Percentiles rank a stretch among this genome's conserved stretches.
Conservation (phyloP, 2,113 vertebrate species). For the Etheostoma spectabile region DNA sequence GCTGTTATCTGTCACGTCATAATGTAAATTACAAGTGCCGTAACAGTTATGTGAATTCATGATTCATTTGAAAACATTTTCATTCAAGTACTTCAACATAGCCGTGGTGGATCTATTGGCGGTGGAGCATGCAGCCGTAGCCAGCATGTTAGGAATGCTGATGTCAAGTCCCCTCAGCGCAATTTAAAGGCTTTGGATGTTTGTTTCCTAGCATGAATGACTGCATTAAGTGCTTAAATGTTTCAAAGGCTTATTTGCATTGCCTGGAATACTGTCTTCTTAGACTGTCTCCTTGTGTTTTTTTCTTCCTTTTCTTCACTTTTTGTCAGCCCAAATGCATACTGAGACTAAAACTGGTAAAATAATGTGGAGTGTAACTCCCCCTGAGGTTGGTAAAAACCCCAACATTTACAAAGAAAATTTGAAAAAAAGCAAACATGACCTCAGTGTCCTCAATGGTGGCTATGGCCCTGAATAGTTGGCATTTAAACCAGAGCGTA, state of each 20-base stretch:
- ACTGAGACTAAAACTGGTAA: not conserved
- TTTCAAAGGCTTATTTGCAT: not conserved
- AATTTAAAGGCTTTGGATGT: too few relatives aligned
- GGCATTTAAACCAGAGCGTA: constrained; percentile 37
- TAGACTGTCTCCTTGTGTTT: not conserved
- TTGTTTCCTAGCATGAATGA: constrained; percentile 6
- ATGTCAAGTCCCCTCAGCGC: not conserved
- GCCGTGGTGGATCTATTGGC: too few relatives aligned
- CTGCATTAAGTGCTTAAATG: not conserved
- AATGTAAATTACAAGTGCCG: too few relatives aligned
- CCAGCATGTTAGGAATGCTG: too few relatives aligned
- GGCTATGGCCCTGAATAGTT: constrained; percentile 17
- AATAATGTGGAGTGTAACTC: not conserved
- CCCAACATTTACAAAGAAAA: not conserved
- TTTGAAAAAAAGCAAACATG: not conserved
- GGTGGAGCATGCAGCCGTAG: too few relatives aligned
- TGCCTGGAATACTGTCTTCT: not conserved
- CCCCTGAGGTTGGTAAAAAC: not conserved
- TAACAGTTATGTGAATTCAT: too few relatives aligned
- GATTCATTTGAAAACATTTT: too few relatives aligned
- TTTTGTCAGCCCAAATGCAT: not conserved
- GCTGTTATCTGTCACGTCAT: too few relatives aligned
- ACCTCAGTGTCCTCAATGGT: constrained; percentile 25
- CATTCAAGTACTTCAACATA: too few relatives aligned
- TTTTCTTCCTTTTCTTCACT: not conserved